Evolutionary conservation across 2,797 vertebrate genomes (phyloP), one percentile per base, ranked within the genome.

Genomic region (Ibycter americanus): DNA sequence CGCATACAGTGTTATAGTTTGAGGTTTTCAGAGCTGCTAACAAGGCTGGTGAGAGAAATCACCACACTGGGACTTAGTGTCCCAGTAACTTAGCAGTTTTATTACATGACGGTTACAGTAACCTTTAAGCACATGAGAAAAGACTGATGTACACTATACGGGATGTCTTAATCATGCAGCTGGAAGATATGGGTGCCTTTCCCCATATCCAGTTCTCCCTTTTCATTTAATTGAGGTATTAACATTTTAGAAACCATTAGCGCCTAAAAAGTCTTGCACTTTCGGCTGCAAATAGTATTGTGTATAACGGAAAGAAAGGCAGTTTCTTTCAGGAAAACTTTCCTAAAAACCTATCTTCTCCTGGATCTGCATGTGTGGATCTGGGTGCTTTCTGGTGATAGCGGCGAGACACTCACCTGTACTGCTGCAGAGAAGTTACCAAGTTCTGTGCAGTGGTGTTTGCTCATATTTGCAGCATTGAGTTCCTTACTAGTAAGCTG

Each of bases 161-260:
- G 51, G 26, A 9, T 86, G 34, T 55, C 55, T 80, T 82, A 73
- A 2, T 62, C 51, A 15, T 38, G 68, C 55, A 86, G 21, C 26
- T 73, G 55, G 79, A 85, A 93, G 88, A 94, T 73, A 44, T 36
- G 59, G 10, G 21, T 42, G 58, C 62, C 67, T 70, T 83, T 93
- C 55, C 36, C 76, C 42, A 26, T 21, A 87, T 34, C 16, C 32
- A 65, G 15, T 38, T 77, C 44, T 88, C 15, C 27, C 40, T 63
- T 70, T 80, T 88, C 55, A 29, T 46, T 92, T 88, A 83, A 93
- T 67, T 90, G 90, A 66, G 72, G 88, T 55, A 40, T 94, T 94
- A 92, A 93, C 94, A 90, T 92, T 95, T 93, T 26, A 62, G 65
- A 88, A 92, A 34, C n/a, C n/a, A 4, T 89, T 85, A 88, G n/a